Evolutionary conservation across 1,140 invertebrate species (phyloP), one percentile per base, ranked within the genome.

Genomic region (Hesperophylax magnus): DNA sequence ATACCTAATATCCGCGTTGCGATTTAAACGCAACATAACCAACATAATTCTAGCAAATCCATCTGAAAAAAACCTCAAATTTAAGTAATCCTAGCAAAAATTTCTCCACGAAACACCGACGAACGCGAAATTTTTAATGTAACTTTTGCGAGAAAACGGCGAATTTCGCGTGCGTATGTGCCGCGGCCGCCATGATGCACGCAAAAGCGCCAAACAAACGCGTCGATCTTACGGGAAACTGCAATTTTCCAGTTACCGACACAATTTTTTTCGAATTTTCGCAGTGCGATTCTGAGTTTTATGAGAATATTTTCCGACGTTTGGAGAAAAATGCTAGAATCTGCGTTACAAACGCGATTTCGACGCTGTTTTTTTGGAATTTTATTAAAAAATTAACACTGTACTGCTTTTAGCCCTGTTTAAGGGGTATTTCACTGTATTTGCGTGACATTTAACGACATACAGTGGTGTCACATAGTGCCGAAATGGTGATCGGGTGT

Each of bases 231-330:
- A 20, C 20, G 20, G 65, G 65, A 52, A 47, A 39, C 65, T 69
- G 34, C 65, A 24, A 58, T 65, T 65, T 65, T 31, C 24, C 20
- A 34, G 63, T 22, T 67, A 69, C 65, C 65, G 65, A 69, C 65
- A 18, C 27, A 18, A 1, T 47, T 20, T 69, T 69, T 39, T 34
- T 34, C 65, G 27, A 69, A 18, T 47, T 69, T 47, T 18, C 65
- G 31, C 65, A 61, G 31, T 47, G 63, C 63, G 27, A 15, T 34
- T 39, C 1, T 8, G 39, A 47, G 9, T 47, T 47, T 47, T 14
- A 11, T 8, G 39, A 14, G 39, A 47, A 47, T 14, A 47, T 47
- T 14, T 47, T 47, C 11, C 39, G 39, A 47, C 39, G 39, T 61
- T 58, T 22, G 9, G 20, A 24, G 14, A 24, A 61, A 27, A 3